Percentiles rank a stretch among this genome's conserved stretches.
phyloP scores from a whole-genome alignment of 2,797 vertebrate genomes.

The Sardinella longiceps region DNA sequence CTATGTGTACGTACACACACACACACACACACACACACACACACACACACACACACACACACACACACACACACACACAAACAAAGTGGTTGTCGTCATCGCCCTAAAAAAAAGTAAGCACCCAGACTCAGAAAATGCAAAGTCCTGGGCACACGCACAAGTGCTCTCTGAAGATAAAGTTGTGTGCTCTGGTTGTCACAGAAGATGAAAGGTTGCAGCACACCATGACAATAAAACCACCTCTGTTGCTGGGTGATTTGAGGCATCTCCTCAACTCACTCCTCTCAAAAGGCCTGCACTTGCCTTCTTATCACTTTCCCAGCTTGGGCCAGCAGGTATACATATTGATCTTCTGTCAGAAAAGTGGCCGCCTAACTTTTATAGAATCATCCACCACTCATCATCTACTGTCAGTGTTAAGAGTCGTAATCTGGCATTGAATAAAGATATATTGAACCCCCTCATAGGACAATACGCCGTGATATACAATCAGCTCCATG shows the following conservation, averaged over 20 bases:
- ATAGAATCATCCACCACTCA: neutral
- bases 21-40: neutral
- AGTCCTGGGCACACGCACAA: constrained; percentile 13
- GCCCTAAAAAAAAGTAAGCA: neutral
- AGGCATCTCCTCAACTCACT: neutral
- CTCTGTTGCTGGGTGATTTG: constrained; percentile 45
- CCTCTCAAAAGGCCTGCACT: constrained; percentile 26
- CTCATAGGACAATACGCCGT: neutral
- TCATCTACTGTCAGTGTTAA: neutral
- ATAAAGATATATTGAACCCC: neutral
- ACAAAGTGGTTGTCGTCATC: neutral
- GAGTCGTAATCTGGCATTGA: neutral
- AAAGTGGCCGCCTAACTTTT: constrained; percentile 36
- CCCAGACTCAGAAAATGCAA: neutral
- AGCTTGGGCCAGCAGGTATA: constrained; percentile 34
- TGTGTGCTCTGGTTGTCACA: constrained; percentile 10
- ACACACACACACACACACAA: neutral
- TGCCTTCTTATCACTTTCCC: constrained; percentile 30
- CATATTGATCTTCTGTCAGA: constrained; percentile 47
- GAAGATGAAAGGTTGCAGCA: constrained; percentile 17
- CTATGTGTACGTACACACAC: neutral
- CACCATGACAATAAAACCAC: constrained; percentile 38
- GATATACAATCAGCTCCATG: neutral
- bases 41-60: constrained; percentile 7
- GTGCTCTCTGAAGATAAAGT: constrained; percentile 35